phyloP scores from a whole-genome alignment of 2,888 invertebrate species.

The Scaptomyza tumidula region DNA sequence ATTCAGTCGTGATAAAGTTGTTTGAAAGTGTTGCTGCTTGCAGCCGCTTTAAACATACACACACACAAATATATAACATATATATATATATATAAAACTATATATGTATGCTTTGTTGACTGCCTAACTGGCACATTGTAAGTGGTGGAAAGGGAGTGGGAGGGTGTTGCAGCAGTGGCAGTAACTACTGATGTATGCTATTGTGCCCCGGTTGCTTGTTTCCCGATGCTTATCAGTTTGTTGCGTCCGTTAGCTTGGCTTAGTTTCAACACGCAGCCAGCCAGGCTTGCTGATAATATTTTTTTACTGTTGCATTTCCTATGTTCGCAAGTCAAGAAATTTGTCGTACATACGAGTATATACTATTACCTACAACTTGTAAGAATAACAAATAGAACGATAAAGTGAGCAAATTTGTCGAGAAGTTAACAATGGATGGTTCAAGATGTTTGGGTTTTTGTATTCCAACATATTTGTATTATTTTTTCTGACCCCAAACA shows the following conservation, averaged over 20 bases:
- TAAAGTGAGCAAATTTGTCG: constrained; percentile 11
- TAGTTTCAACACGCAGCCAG: constrained; percentile 62
- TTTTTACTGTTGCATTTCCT: constrained; percentile 71
- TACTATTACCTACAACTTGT: not conserved
- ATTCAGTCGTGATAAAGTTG: constrained; percentile 78
- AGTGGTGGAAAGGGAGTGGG: not conserved
- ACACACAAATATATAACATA: constrained; percentile 40
- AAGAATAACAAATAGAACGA: not conserved
- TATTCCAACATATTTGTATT: too few species aligned
- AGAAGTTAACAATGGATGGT: not conserved
- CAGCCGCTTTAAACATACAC: constrained; percentile 22
- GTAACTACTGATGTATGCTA: constrained; percentile 37
- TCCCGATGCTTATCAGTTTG: constrained; percentile 71
- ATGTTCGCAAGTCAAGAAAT: constrained; percentile 24
- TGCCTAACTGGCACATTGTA: constrained; percentile 69
- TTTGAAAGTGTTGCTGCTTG: constrained; percentile 75
- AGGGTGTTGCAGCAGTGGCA: too few species aligned
- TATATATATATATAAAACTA: constrained; percentile 30
- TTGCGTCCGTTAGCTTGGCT: constrained; percentile 70
- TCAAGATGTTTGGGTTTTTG: too few species aligned
- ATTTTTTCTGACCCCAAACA: too few species aligned
- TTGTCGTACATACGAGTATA: not conserved
- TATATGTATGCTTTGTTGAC: constrained; percentile 35
- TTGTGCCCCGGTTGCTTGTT: constrained; percentile 53
- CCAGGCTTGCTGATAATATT: constrained; percentile 54